These are phyloP conservation scores for Trematocara nigrifrons DNA, from an alignment of 2,113 vertebrate genomes.

Conservation along the genomic window DNA sequence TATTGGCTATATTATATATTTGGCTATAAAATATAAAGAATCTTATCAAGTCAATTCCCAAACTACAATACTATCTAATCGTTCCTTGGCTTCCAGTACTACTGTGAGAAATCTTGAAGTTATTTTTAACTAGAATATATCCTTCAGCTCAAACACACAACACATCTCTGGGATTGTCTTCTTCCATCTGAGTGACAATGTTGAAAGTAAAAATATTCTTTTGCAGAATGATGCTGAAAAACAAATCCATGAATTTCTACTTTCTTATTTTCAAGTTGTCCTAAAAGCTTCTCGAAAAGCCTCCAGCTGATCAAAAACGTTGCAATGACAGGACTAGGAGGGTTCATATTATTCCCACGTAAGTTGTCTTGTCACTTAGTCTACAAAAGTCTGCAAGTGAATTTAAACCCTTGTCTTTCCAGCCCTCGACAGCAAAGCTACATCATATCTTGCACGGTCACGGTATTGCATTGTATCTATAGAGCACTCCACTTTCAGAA, in stretches of 20 bases:
- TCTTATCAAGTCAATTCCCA: not conserved
- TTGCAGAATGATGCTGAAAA: not conserved
- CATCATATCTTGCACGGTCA: not conserved
- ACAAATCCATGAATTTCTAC: not conserved
- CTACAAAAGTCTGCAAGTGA: not conserved
- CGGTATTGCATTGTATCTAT: not conserved
- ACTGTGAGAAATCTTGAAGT: not conserved
- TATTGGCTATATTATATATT: not conserved
- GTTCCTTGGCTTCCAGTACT: not conserved
- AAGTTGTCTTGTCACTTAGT: not conserved
- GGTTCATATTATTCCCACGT: not conserved
- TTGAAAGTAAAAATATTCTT: not conserved
- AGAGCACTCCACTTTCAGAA: not conserved
- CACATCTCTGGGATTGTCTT: not conserved
- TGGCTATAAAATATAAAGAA: not conserved
- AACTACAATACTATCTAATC: not conserved
- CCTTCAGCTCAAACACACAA: not conserved
- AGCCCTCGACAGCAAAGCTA: not conserved
- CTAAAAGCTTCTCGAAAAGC: not conserved
- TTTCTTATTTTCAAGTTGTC: not conserved
- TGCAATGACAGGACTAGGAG: not conserved
- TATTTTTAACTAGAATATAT: not conserved
- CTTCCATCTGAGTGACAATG: not conserved
- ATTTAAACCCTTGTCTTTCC: not conserved
- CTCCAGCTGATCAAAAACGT: not conserved